A percentile compares a stretch with the other conserved stretches of the same genome.
phyloP scores from a whole-genome alignment of 2,888 invertebrate species.

The Dynastes maya region DNA sequence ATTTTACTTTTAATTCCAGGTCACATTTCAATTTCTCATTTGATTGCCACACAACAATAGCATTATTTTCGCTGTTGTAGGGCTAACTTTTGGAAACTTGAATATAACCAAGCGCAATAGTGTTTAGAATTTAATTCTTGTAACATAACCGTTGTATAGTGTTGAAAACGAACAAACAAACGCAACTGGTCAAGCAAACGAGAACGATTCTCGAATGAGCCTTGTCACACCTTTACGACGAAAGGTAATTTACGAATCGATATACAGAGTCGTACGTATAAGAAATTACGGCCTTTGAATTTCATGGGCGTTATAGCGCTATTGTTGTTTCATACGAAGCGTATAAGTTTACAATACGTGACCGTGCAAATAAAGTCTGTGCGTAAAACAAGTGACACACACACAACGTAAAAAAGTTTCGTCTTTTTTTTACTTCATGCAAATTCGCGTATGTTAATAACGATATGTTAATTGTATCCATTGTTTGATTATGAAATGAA shows the following conservation, averaged over 20 bases:
- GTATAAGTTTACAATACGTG: slow-evolving; percentile 12
- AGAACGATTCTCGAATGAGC: not conserved
- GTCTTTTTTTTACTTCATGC: slow-evolving; percentile 4
- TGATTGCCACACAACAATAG: no score
- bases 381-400: slow-evolving; percentile 38
- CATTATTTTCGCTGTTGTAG: no score
- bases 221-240: slow-evolving; percentile 26
- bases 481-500: slow-evolving; percentile 38
- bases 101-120: no score
- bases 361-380: slow-evolving; percentile 26
- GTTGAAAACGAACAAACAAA: slow-evolving; percentile 34
- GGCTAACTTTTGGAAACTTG: no score
- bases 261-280: slow-evolving; percentile 10
- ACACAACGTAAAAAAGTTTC: not conserved
- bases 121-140: slow-evolving; percentile 15
- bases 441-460: slow-evolving; percentile 31
- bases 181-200: not conserved
- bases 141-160: not conserved
- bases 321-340: slow-evolving; percentile 18
- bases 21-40: no score
- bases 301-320: slow-evolving; percentile 28
- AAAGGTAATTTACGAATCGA: slow-evolving; percentile 33
- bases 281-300: slow-evolving; percentile 30
- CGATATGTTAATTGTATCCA: slow-evolving; percentile 35
- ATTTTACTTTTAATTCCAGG: no score